Base-by-base conservation (phyloP, 2,113 vertebrate species). In the Mustela nigripes region DNA sequence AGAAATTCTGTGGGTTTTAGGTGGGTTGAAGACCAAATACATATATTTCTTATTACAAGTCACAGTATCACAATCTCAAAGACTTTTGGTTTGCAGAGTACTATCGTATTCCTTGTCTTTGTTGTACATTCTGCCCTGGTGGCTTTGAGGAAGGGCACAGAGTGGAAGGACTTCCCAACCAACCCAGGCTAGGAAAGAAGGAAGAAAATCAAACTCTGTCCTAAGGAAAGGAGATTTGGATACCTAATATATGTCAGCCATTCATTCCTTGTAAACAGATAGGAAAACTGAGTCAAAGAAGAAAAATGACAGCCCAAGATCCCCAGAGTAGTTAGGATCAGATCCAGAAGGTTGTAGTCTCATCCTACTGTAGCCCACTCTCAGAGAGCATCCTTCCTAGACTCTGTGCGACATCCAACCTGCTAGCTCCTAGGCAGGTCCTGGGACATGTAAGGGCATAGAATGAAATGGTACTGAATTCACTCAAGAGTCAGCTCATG, bases 261-360 rank as follows among this genome's bases (percentile, higher is more conserved):
- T 42, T 74, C 26, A 42, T 78, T 89, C 26, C 19, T 85, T 8
- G 39, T 67, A 81, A 71, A 31, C 67, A 83, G 31, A 39, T n/a
- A 65, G 78, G 39, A 84, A 92, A 94, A 84, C 7, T 56, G 56
- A 91, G 12, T 76, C 62, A 81, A 82, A 82, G 22, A 96, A 83
- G 18, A 31, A 12, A 53, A 62, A 11, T 2, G 33, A 56, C 10
- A 69, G 15, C 9, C 50, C 16, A 2, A 31, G 24, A 45, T 31
- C 21, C 0, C 14, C 10, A 7, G 62, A 69, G 33, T 60, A 85
- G 4, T 21, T 9, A 12, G 9, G 58, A 28, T 42, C 19, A 48
- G 73, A 80, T 85, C 24, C 18, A 28, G 81, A 78, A 74, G 67
- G n/a, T 24, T 33, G 6, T 3, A 69, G 4, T 12, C 39, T 11